phyloP scores from a whole-genome alignment of 2,113 vertebrate genomes.

The Dipodomys stephensi region DNA sequence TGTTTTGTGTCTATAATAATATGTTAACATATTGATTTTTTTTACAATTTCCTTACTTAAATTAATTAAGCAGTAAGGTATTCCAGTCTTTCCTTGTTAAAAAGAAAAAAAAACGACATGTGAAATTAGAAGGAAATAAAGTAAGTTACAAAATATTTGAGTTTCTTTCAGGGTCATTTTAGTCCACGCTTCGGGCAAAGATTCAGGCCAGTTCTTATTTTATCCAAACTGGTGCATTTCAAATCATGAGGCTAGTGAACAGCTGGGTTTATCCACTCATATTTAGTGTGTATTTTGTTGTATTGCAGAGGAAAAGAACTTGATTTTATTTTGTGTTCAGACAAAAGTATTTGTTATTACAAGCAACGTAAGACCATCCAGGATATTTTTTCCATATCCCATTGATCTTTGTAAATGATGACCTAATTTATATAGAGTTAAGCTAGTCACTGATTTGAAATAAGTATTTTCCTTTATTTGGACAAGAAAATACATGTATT shows the following conservation, averaged over 20 bases:
- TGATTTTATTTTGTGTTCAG: constrained; percentile 69
- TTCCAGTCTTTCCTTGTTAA: not conserved
- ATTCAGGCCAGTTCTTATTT: constrained; percentile 78
- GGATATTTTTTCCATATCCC: constrained; percentile 36
- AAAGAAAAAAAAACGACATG: not conserved
- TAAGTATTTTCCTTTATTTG: constrained; percentile 23
- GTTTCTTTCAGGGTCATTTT: constrained; percentile 73
- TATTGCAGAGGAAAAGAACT: constrained; percentile 26
- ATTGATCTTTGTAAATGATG: constrained; percentile 15
- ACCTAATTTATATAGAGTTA: not conserved
- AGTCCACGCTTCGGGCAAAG: constrained; percentile 64
- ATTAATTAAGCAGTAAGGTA: constrained; percentile 17
- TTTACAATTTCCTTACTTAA: not conserved
- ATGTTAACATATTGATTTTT: not conserved
- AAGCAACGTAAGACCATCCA: constrained; percentile 63
- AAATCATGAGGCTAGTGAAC: constrained; percentile 72
- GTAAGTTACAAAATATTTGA: constrained; percentile 38
- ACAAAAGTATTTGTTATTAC: constrained; percentile 75
- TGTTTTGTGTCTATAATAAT: not conserved
- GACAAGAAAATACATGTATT: constrained; percentile 30
- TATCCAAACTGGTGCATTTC: constrained; percentile 68
- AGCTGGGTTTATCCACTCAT: constrained; percentile 76
- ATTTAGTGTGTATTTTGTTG: constrained; percentile 54
- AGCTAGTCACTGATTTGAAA: constrained; percentile 24
- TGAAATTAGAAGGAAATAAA: not conserved